phyloP scores from a whole-genome alignment of 2,888 invertebrate species.

The Yponomeuta plumbellus region DNA sequence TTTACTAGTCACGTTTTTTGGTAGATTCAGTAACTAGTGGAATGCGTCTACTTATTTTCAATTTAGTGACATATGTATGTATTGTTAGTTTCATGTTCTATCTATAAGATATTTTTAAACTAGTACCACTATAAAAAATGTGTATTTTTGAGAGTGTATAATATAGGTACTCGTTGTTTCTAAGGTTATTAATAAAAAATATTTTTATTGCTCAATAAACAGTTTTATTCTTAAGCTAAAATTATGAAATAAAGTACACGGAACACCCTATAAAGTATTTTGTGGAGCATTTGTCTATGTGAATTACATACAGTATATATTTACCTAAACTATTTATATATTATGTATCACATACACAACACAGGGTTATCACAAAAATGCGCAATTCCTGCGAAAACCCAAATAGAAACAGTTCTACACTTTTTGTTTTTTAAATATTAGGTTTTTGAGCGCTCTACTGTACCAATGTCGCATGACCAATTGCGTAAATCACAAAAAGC shows the following conservation, averaged over 20 bases:
- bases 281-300: neutral
- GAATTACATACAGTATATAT: too few relatives aligned
- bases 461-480: too few relatives aligned
- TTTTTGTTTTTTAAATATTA: too few relatives aligned
- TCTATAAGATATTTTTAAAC: neutral
- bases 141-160: neutral
- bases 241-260: neutral
- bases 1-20: neutral
- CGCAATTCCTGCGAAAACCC: too few relatives aligned
- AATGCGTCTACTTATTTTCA: neutral
- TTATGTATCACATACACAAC: too few relatives aligned
- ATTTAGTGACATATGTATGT: neutral
- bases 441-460: too few relatives aligned
- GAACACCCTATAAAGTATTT: neutral
- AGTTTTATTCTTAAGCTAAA: constrained; percentile 9
- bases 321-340: too few relatives aligned
- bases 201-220: constrained; percentile 35
- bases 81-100: neutral
- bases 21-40: neutral
- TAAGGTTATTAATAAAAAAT: constrained; percentile 36
- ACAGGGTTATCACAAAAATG: too few relatives aligned
- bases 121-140: neutral
- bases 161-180: constrained; percentile 20
- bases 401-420: too few relatives aligned
- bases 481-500: too few relatives aligned